Evolutionary conservation across 2,888 invertebrate genomes (phyloP), one percentile per base, ranked within the genome.

Genomic region (Timandra comae): DNA sequence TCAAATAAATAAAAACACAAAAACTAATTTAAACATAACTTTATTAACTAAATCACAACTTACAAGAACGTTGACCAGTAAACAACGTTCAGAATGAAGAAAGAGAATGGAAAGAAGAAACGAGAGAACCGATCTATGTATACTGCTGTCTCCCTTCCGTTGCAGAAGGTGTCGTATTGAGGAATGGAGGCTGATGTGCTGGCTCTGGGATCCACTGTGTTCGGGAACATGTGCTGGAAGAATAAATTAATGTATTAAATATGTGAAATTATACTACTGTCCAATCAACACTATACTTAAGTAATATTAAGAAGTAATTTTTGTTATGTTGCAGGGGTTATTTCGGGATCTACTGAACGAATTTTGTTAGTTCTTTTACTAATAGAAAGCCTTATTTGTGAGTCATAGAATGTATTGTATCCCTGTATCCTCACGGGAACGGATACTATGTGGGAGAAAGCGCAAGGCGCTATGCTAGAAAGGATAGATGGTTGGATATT

Each of bases 41-140:
- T 22, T 22, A 7, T n/a, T 8, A n/a, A 2, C 22, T 8, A 22
- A 22, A 22, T 8, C 2, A 22, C 22, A 7, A 22, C 22, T 4
- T 22, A 85, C 65, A 85, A 60, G 76, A 95, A 95, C 40, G 94
- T 94, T 53, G 93, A 93, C 96, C 96, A 96, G 70, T 96, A 96
- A 7, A 94, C 93, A 46, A 95, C 91, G 67, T 96, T 96, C n/a
- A 96, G 87, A 60, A 95, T 93, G 56, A 95, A 91, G 81, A 96
- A 96, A 2, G 95, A 94, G 68, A 95, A 93, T 1, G 96, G 96
- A 53, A 96, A 96, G 82, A 95, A 94, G 80, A 95, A 93, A 57
- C 95, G 88, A 28, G 95, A 95, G 72, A 95, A 91, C 61, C 93
- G 91, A 77, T 96, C 96, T 56, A 96, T 95, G 77, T 91, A 94